These are phyloP conservation scores for Hirtodrosophila histrioides DNA, from an alignment of 2,888 invertebrate species.

Conservation along the genomic window DNA sequence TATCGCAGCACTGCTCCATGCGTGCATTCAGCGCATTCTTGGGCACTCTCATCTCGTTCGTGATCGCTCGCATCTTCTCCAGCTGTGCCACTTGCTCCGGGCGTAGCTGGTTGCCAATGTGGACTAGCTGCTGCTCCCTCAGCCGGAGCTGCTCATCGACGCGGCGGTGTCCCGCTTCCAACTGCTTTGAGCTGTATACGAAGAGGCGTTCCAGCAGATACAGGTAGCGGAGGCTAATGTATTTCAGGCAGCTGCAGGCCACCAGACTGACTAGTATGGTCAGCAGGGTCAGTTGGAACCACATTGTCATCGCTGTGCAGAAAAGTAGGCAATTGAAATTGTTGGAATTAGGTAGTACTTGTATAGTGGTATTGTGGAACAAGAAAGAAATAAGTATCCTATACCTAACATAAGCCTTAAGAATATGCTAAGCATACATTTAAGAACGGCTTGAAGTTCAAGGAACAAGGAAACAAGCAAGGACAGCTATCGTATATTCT, in stretches of 20 bases:
- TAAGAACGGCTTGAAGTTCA: too few species aligned
- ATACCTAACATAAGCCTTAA: too few species aligned
- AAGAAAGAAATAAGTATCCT: too few species aligned
- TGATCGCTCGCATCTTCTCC: neutral
- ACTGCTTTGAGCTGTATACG: constrained; percentile 27
- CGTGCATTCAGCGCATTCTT: constrained; percentile 28
- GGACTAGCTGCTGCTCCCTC: neutral
- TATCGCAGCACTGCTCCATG: constrained; percentile 44
- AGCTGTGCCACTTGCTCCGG: neutral
- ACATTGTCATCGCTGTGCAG: constrained; percentile 10
- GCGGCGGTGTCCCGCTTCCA: constrained; percentile 5
- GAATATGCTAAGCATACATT: too few species aligned
- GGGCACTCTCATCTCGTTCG: too few species aligned
- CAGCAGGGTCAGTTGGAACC: constrained; percentile 7
- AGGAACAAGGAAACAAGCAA: too few species aligned
- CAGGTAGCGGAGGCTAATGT: constrained; percentile 26
- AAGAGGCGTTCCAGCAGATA: constrained; percentile 42
- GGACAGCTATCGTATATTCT: too few species aligned
- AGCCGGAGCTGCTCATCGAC: neutral
- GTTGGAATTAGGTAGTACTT: neutral
- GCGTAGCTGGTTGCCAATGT: neutral
- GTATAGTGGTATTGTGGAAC: too few species aligned
- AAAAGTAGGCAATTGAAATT: neutral
- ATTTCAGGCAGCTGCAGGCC: constrained; percentile 14
- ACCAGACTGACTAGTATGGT: constrained; percentile 4